phyloP scores from a whole-genome alignment of 2,797 vertebrate genomes.

The Cyclura pinguis region DNA sequence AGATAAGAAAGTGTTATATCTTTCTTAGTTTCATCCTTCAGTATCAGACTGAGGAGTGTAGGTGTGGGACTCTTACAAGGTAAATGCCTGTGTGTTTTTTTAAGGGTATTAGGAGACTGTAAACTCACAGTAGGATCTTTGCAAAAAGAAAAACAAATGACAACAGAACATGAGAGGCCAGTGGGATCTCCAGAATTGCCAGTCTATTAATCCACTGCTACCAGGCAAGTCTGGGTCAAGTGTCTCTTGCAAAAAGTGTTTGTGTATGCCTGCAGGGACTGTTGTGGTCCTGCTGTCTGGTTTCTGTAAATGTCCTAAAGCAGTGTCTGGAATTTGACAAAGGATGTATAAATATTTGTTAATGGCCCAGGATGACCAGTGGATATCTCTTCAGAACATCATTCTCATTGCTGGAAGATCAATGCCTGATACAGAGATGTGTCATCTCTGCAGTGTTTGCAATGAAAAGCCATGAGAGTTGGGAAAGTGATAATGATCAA shows the following conservation, averaged over 20 bases:
- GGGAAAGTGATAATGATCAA: neutral
- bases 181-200: conserved; percentile 28
- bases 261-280: neutral
- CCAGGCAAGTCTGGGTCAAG: neutral
- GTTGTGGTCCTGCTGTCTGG: neutral
- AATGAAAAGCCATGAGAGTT: neutral
- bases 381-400: neutral
- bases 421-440: neutral
- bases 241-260: neutral
- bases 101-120: neutral
- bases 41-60: neutral
- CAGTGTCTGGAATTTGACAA: neutral
- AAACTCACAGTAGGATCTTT: conserved; percentile 11
- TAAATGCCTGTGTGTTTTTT: neutral
- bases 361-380: neutral
- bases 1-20: conserved; percentile 2
- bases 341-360: neutral
- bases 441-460: neutral
- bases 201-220: neutral
- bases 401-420: neutral
- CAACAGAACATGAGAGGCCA: neutral
- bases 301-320: neutral
- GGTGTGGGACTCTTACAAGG: neutral
- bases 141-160: conserved; percentile 3
- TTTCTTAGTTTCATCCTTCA: conserved; percentile 29